Evolutionary conservation across 2,113 vertebrate species (phyloP), one percentile per base, ranked within the genome.

Genomic region (Nyctibius bracteatus): DNA sequence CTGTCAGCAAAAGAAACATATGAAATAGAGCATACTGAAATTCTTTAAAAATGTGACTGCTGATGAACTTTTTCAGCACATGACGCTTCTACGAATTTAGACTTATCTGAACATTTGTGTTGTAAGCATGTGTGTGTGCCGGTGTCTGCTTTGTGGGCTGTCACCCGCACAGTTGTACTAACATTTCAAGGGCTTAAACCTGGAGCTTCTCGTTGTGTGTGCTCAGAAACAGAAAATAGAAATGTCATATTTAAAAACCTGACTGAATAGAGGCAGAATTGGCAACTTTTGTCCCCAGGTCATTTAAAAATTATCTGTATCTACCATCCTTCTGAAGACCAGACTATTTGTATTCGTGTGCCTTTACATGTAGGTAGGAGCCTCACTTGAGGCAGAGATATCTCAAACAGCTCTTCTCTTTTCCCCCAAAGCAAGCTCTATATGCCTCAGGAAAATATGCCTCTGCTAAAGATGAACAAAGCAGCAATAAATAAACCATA

Each of bases 1-100:
- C 44, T 81, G 65, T 84, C 88, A 61, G 37, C 23, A n/a, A 6
- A 70, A 80, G 39, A 82, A 79, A 89, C 0, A 2, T 9, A 58
- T 3, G 12, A 91, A 94, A 90, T 4, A n/a, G 37, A 95, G 65
- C 43, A 88, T 92, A 86, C 49, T 85, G 91, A 88, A 83, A 70
- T 81, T 39, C 77, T 74, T 83, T 62, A 10, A 70, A 81, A 75
- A 55, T 27, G 49, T n/a, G 68, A 31, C 13, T 84, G 75, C 47
- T 67, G 90, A 41, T 54, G 47, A 75, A 68, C 61, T 90, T 73
- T 73, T 78, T 49, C 68, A 89, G 68, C 77, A 71, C 55, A 35
- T 74, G 24, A 22, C 0, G 3, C 9, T 90, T 75, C 27, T 54
- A 41, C 0, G 7, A 63, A 68, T 91, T n/a, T 41, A 63, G 90